phyloP scores from a whole-genome alignment of 2,888 invertebrate species.

The Ophion obscuratus region DNA sequence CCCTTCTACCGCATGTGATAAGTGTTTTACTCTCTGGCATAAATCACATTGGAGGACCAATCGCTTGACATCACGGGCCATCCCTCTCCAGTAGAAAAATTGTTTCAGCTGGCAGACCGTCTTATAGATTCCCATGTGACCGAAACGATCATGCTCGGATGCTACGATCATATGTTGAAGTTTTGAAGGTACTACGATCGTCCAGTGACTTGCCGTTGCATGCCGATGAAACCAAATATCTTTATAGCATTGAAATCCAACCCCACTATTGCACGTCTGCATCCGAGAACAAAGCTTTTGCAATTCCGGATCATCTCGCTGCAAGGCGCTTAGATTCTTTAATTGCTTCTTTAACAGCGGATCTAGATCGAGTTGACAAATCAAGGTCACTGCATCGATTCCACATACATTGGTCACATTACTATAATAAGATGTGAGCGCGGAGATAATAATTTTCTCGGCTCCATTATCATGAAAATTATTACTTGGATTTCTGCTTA shows the following conservation, averaged over 20 bases:
- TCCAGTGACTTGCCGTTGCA: constrained; percentile 6
- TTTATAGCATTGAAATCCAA: neutral
- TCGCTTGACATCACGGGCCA: constrained; percentile 30
- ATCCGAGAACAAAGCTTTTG: neutral
- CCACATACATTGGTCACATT: neutral
- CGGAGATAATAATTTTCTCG: constrained; percentile 9
- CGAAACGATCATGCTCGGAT: constrained; percentile 36
- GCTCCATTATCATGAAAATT: neutral
- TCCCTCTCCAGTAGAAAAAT: constrained; percentile 42
- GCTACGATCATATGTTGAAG: neutral
- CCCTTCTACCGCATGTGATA: constrained; percentile 21
- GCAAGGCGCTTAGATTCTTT: neutral
- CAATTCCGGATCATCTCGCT: constrained; percentile 13
- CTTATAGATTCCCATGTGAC: constrained; percentile 45
- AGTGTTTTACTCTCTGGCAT: constrained; percentile 45
- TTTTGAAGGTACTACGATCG: neutral
- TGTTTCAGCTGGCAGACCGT: constrained; percentile 6
- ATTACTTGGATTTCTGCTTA: constrained; percentile 33
- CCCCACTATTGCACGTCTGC: neutral
- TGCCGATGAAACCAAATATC: constrained; percentile 36
- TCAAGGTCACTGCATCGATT: constrained; percentile 8
- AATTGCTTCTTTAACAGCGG: constrained; percentile 9
- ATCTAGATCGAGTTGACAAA: constrained; percentile 24
- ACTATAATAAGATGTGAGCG: neutral
- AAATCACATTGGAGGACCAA: constrained; percentile 43